Conservation (phyloP, 2,888 invertebrate genomes). For the Lepidonotus clava region DNA sequence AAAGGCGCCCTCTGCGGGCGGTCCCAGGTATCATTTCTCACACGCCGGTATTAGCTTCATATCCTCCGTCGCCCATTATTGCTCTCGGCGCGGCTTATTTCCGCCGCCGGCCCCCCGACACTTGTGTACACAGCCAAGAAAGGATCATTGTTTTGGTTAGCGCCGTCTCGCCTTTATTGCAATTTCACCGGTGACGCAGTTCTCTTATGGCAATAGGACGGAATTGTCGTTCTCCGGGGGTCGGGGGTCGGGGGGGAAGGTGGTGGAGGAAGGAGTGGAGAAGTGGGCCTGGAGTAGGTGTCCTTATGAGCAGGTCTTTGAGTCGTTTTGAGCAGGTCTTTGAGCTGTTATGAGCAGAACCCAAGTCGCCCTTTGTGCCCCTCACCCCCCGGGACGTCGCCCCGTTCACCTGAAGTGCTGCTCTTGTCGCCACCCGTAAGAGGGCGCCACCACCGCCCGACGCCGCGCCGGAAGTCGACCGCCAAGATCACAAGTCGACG, state of each 20-base stretch:
- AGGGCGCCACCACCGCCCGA: neutral
- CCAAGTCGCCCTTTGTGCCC: no score
- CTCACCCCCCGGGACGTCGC: neutral
- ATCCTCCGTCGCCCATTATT: conserved; percentile 8
- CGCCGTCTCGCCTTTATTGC: conserved; percentile 28
- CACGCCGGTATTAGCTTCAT: conserved; percentile 22
- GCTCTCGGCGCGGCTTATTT: conserved; percentile 6
- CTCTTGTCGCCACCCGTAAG: conserved; percentile 6
- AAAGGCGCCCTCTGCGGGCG: no score
- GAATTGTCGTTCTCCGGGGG: no score
- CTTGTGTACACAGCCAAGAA: conserved; percentile 34
- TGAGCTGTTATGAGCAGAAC: neutral
- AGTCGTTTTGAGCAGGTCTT: neutral
- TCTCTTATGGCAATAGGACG: neutral
- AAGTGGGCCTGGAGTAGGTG: neutral
- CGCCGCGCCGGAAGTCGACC: conserved; percentile 4
- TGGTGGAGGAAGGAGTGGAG: neutral
- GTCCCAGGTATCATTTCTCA: neutral
- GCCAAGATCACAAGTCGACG: neutral
- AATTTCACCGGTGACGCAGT: neutral
- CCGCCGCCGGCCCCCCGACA: neutral
- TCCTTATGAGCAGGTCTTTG: no score
- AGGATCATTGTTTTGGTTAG: conserved; percentile 41
- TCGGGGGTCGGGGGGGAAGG: no score
- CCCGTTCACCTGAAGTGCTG: neutral